Base-by-base conservation (phyloP, 2,888 invertebrate genomes). In the Callyntrura sp. region DNA sequence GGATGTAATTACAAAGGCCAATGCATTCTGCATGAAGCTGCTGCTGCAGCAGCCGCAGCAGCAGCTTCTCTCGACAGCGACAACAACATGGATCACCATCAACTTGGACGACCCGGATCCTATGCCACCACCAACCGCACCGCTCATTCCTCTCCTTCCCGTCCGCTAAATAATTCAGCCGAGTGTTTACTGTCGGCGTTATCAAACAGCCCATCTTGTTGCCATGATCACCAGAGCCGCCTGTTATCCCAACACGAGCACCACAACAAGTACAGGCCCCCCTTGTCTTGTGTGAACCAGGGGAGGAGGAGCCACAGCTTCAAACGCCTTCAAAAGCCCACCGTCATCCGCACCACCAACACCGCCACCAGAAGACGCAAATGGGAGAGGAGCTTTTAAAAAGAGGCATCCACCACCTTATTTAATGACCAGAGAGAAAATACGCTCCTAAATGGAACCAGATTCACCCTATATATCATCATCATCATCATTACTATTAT, bases 1-100 rank as follows among this genome's bases (percentile, higher is more conserved):
- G 89, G 89, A 89, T 89, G 89, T 85, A 79, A 68, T n/a, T n/a
- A n/a, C 73, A 79, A 70, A 79, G 70, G 70, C 35, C 55, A 89
- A 89, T 85, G 83, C 65, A n/a, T 55, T 60, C 35, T 68, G 85
- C 76, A 62, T 68, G 51, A 48, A 55, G 51, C 11, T n/a, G n/a
- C n/a, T n/a, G n/a, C n/a, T n/a, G n/a, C n/a, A n/a, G n/a, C n/a
- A n/a, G n/a, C n/a, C n/a, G n/a, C n/a, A n/a, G n/a, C n/a, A 48
- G 82, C 43, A 17, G 35, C 62, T 55, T 6, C 55, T 55, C 14
- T 3, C 2, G 55, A 9, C 20, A 76, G 9, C 62, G 76, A 35
- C 70, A 45, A 35, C 57, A 68, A 43, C 45, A 62, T 45, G n/a
- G 70, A 70, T 45, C 45, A 70, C 20, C 17, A 70, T 45, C 43